A percentile compares a stretch with the other conserved stretches of the same genome.
Conservation (phyloP, 2,888 invertebrate species). For the Kryphioiulus occultus region DNA sequence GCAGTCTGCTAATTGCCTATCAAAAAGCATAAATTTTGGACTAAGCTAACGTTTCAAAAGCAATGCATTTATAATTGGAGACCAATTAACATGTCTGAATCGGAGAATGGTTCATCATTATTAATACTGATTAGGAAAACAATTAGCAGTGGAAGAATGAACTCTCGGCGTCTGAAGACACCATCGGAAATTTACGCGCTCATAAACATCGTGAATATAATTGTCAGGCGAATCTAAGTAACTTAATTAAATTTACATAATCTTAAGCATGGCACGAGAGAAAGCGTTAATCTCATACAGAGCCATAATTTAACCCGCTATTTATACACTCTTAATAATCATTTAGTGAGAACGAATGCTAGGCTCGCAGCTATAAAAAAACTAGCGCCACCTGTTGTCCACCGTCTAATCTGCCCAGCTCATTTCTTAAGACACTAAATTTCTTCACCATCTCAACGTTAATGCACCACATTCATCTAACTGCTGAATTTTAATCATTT, state of each 20-base stretch:
- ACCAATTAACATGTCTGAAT: not conserved
- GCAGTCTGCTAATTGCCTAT: not conserved
- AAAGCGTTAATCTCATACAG: not conserved
- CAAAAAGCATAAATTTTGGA: not conserved
- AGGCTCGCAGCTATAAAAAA: too few relatives aligned
- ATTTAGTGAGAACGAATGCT: too few relatives aligned
- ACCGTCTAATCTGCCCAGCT: too few relatives aligned
- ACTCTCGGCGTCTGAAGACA: not conserved
- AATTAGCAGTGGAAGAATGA: not conserved
- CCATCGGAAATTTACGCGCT: conserved; percentile 9
- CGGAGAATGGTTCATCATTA: not conserved
- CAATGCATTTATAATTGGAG: not conserved
- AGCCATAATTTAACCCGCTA: not conserved
- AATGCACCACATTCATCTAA: too few relatives aligned
- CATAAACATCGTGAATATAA: not conserved
- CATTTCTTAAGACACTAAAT: too few relatives aligned
- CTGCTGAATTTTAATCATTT: too few relatives aligned
- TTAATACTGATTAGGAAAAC: not conserved
- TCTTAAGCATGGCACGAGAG: not conserved
- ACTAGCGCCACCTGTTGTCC: too few relatives aligned
- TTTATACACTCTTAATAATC: too few relatives aligned
- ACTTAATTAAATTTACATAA: conserved; percentile 11
- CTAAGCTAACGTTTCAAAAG: not conserved
- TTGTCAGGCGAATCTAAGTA: not conserved
- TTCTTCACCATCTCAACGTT: too few relatives aligned